Evolutionary conservation across 2,797 vertebrate genomes (phyloP).

Genomic region (Acanthopagrus latus): DNA sequence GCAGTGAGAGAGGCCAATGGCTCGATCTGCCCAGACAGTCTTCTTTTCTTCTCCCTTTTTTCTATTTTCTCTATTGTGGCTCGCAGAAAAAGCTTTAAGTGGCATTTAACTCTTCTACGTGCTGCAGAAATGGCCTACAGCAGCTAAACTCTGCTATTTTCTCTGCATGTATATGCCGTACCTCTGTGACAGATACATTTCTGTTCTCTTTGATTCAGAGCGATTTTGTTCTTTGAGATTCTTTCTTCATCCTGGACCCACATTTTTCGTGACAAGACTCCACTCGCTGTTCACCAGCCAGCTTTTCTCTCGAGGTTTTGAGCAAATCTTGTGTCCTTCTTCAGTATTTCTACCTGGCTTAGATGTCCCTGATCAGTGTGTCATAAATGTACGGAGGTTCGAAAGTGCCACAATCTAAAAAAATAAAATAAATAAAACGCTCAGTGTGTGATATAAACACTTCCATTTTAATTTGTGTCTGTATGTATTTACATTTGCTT

Average conservation of each 20-base stretch:
- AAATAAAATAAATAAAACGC: no score
- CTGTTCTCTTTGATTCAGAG: background rate
- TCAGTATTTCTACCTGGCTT: background rate
- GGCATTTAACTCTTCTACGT: constrained; percentile 69
- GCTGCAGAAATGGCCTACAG: constrained; percentile 47
- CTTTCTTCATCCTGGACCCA: background rate
- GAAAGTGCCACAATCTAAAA: no score
- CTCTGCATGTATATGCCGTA: constrained; percentile 7
- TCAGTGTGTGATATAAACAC: no score
- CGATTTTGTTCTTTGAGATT: background rate
- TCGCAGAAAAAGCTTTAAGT: constrained; percentile 71
- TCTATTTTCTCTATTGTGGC: constrained; percentile 67
- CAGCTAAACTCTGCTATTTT: constrained; percentile 20
- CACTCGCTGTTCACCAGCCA: background rate
- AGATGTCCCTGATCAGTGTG: background rate
- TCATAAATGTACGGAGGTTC: no score
- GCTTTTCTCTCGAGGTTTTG: constrained; percentile 9
- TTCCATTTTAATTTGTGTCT: no score
- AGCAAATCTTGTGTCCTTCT: background rate
- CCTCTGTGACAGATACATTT: constrained; percentile 7
- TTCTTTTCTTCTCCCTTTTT: constrained; percentile 68
- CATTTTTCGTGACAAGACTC: background rate
- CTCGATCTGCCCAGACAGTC: constrained; percentile 74
- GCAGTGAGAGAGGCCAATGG: constrained; percentile 78
- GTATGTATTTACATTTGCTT: no score